Evolutionary conservation across 2,113 vertebrate species (phyloP).

Genomic region (Aegotheles bennettii): DNA sequence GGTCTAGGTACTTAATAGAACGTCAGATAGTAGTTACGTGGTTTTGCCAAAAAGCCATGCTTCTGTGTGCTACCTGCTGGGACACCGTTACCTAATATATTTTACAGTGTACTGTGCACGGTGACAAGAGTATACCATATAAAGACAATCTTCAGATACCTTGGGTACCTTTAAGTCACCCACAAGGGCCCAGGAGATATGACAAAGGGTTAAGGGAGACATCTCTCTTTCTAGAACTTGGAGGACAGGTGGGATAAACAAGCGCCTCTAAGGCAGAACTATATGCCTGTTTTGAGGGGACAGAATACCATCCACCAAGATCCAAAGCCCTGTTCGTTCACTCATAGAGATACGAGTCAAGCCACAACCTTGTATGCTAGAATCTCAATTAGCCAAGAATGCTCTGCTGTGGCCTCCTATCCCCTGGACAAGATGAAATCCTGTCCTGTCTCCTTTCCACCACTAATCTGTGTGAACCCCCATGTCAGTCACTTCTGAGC

Average conservation of each 20-base stretch:
- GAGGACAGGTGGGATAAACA: not conserved
- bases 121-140: not conserved
- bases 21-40: no score
- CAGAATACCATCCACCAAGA: not conserved
- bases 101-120: not conserved
- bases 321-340: not conserved
- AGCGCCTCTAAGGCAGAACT: not conserved
- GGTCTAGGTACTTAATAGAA: not conserved
- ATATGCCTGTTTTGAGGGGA: not conserved
- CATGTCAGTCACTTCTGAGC: not conserved
- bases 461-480: no score
- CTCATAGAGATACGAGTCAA: not conserved
- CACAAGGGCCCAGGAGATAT: not conserved
- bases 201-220: not conserved
- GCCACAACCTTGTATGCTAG: not conserved
- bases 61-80: not conserved
- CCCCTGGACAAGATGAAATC: not conserved
- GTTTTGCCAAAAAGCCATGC: not conserved
- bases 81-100: not conserved
- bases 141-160: not conserved
- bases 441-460: not conserved
- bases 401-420: not conserved
- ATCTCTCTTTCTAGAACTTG: not conserved
- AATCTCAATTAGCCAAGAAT: not conserved
- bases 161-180: not conserved